Conservation (phyloP, 2,888 invertebrate genomes). For the Campoplex nolae region DNA sequence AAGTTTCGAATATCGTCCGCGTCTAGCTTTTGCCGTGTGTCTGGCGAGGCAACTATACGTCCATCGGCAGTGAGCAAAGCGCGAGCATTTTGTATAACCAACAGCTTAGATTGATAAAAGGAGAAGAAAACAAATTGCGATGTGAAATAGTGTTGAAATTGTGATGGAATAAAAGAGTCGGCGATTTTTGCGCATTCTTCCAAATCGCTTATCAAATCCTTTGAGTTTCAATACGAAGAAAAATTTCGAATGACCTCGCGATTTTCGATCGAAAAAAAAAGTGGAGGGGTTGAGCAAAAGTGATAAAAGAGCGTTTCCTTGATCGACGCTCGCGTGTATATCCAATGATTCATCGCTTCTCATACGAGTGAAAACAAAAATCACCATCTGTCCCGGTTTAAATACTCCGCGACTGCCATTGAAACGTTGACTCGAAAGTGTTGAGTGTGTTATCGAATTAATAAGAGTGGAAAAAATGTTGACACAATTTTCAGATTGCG, state of each 20-base stretch:
- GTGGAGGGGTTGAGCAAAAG: neutral
- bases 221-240: neutral
- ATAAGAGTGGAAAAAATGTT: constrained; percentile 12
- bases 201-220: neutral
- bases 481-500: neutral
- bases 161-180: neutral
- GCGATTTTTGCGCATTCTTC: neutral
- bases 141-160: neutral
- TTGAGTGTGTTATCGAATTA: constrained; percentile 1
- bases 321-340: constrained; percentile 23
- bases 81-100: constrained; percentile 27
- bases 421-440: neutral
- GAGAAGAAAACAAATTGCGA: neutral
- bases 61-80: constrained; percentile 48
- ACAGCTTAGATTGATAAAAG: neutral
- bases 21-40: constrained; percentile 66
- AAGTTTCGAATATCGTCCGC: constrained; percentile 76
- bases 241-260: neutral
- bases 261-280: neutral
- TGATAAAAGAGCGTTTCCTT: constrained; percentile 4
- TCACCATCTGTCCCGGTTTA: constrained; percentile 30
- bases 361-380: constrained; percentile 25
- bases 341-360: constrained; percentile 37
- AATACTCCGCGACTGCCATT: constrained; percentile 1
- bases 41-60: constrained; percentile 51